Evolutionary conservation across 2,888 invertebrate species (phyloP), one percentile per base, ranked within the genome.

Genomic region (Chromoteleia sp.): DNA sequence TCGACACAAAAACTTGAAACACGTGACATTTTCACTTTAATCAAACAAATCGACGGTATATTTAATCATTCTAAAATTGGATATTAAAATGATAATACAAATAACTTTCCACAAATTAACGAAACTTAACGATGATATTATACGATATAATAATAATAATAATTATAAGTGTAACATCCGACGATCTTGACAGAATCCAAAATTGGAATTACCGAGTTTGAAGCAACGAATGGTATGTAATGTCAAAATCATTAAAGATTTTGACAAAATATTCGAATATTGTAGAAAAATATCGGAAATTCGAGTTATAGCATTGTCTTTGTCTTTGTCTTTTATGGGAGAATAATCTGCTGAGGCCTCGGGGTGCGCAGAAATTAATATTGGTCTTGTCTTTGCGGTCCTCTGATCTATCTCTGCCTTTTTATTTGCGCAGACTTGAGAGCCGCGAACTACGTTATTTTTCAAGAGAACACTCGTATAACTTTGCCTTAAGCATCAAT

Each of bases 351-450:
- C 67, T 77, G 71, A 74, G 83, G 83, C 84, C 84, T 78, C 74
- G 82, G 45, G 86, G 84, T 81, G 80, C 67, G 73, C 80, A 84
- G 86, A 86, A 87, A 87, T 87, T 87, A 87, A 87, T 87, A 87
- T 87, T 83, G 84, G 84, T 85, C 84, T 84, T 85, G 85, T 85
- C 61, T 65, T 67, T 54, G 15, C 58, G 54, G 58, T 41, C 30
- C 56, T 74, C 52, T 56, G 58, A 67, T 67, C 50, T 61, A 33
- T 65, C 58, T 75, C 58, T 63, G 39, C 25, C 33, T 71, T 78
- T 71, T 71, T 78, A 58, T 71, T 71, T 50, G 21, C 56, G 8
- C 58, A 25, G 30, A 25, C 33, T 67, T 15, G 36, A 67, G 36
- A 70, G 65, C 67, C 36, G 61, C 59, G 58, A 78, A 73, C 65